Evolutionary conservation across 1,140 invertebrate species (phyloP), one percentile per base, ranked within the genome.

Genomic region (Streblospio benedicti): DNA sequence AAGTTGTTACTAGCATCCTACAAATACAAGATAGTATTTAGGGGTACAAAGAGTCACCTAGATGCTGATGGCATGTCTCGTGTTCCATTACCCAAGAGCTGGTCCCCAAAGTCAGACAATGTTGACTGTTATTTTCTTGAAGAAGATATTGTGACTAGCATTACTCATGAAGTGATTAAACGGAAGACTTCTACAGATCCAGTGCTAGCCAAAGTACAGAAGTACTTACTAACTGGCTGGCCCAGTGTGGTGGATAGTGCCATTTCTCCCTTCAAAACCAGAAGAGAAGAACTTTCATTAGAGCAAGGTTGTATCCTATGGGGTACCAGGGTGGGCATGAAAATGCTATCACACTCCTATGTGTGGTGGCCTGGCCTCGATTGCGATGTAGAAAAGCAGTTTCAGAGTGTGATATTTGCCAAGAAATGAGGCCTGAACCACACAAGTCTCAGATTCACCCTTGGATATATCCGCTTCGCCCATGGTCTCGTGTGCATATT

Each of bases 31-130:
- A 9, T 38, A n/a, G 35, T 38, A n/a, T 38, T 9, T n/a, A 38
- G n/a, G 4, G 9, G 25, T n/a, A 49, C 53, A 3, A 38, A 4
- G 43, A 43, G 32, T 23, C 35, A 25, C 43, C 23, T 23, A 20
- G 43, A 56, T 43, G 53, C 53, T 25, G 53, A 56, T 43, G 53
- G 18, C 12, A 18, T 56, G 32, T 14, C 32, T 20, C 35, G 53
- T 25, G 5, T 55, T 18, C 45, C 45, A 27, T n/a, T n/a, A n/a
- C n/a, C n/a, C n/a, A n/a, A n/a, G n/a, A n/a, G n/a, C n/a, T n/a
- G n/a, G n/a, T n/a, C n/a, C n/a, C n/a, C 5, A 45, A 28, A 54
- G 32, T n/a, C 4, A n/a, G 52, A 14, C 4, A 25, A 23, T 23
- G 28, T 35, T 9, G 44, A 30, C 31, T 18, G 38, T 44, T n/a